A percentile compares a stretch with the other conserved stretches of the same genome.
Evolutionary conservation across 2,888 invertebrate species (phyloP).

Genomic region (Chymomyza caudatula): DNA sequence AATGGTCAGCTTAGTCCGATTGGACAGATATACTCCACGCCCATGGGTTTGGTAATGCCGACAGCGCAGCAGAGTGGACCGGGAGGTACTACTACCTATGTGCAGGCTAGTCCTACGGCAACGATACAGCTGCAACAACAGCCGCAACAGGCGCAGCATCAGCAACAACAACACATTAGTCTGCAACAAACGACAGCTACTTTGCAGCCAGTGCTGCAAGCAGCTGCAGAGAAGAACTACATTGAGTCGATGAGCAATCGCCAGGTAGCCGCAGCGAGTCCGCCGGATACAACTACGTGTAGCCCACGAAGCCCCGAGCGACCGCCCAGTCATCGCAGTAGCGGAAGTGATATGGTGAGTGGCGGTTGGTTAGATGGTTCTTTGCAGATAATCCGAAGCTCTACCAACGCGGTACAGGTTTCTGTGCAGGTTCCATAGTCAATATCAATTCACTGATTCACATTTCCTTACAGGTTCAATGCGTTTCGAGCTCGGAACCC

Average conservation of each 20-base stretch:
- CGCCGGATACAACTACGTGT: slow-evolving; percentile 91
- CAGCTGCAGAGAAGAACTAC: neutral
- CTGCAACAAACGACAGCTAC: slow-evolving; percentile 68
- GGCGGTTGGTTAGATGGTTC: too few species aligned
- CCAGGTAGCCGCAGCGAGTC: slow-evolving; percentile 80
- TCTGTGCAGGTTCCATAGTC: too few species aligned
- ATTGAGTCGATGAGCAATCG: slow-evolving; percentile 40
- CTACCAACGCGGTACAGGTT: neutral
- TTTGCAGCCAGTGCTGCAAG: slow-evolving; percentile 26
- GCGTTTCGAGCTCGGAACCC: slow-evolving; percentile 91
- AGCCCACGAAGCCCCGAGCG: slow-evolving; percentile 84
- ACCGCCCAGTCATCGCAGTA: slow-evolving; percentile 77
- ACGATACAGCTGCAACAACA: slow-evolving; percentile 84
- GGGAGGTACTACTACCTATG: slow-evolving; percentile 81
- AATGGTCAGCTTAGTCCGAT: slow-evolving; percentile 89
- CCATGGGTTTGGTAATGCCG: slow-evolving; percentile 77
- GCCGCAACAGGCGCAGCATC: slow-evolving; percentile 71
- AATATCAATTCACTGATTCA: neutral
- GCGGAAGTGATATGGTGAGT: slow-evolving; percentile 78
- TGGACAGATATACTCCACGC: slow-evolving; percentile 77
- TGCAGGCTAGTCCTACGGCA: slow-evolving; percentile 86
- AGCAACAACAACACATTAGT: slow-evolving; percentile 49
- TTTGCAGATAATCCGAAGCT: too few species aligned
- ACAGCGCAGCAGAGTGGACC: slow-evolving; percentile 62
- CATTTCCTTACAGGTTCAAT: slow-evolving; percentile 85